Evolutionary conservation across 2,113 vertebrate species (phyloP).

Genomic region (Laticauda colubrina): DNA sequence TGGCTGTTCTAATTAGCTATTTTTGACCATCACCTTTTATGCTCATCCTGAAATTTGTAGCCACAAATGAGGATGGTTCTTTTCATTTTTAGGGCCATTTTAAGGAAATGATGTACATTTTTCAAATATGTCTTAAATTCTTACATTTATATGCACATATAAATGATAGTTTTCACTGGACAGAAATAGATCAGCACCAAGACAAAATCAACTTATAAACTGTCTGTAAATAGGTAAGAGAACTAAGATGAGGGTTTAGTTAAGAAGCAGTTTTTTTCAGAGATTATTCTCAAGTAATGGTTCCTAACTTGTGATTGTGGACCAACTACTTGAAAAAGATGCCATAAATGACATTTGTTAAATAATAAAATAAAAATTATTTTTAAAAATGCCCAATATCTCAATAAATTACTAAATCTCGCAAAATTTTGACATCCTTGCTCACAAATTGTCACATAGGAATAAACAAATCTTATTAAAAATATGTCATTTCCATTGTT

Average conservation of each 20-base stretch:
- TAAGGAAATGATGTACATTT: slow-evolving; percentile 35
- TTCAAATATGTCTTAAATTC: slow-evolving; percentile 24
- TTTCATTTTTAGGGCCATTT: slow-evolving; percentile 27
- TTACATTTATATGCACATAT: slow-evolving; percentile 38
- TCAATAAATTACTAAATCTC: not conserved
- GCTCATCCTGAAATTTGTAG: not conserved
- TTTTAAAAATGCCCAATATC: not conserved
- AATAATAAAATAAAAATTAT: not conserved
- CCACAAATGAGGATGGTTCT: not conserved
- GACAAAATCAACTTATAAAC: not conserved
- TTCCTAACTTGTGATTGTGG: not conserved
- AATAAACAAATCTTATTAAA: not conserved
- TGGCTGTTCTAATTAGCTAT: not conserved
- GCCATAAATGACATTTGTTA: not conserved
- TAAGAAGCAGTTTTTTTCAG: not conserved
- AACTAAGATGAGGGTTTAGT: not conserved
- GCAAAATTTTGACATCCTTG: not conserved
- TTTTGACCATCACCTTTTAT: slow-evolving; percentile 39
- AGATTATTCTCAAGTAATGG: not conserved
- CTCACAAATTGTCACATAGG: not conserved
- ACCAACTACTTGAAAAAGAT: not conserved
- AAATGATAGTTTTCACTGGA: not conserved
- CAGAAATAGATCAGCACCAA: not conserved
- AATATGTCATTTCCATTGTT: not conserved
- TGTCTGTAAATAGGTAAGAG: not conserved